Conservation (phyloP, 1,140 invertebrate species). For the Scylla paramamosain region DNA sequence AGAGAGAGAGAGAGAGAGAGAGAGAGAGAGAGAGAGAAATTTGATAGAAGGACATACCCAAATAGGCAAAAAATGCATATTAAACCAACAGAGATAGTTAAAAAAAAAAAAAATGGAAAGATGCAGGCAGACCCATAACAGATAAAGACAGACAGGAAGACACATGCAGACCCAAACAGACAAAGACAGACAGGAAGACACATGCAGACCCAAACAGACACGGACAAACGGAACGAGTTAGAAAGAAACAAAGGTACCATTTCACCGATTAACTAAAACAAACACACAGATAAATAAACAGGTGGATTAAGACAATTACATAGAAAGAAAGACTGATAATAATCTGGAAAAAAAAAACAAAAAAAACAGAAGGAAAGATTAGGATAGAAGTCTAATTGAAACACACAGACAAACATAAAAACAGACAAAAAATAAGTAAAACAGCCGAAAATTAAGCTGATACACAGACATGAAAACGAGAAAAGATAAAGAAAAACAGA, state of each 20-base stretch:
- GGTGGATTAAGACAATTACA: neutral
- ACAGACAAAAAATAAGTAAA: too few relatives aligned
- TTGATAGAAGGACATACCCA: neutral
- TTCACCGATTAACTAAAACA: neutral
- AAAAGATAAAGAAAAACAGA: too few relatives aligned
- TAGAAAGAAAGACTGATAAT: neutral
- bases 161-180: neutral
- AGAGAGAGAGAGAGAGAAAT: conserved; percentile 54
- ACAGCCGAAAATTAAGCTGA: too few relatives aligned
- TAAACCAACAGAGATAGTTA: too few relatives aligned
- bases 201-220: neutral
- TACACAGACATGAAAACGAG: too few relatives aligned
- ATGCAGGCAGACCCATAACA: neutral
- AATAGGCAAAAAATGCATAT: too few relatives aligned
- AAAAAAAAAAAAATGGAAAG: neutral
- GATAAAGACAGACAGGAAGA: neutral
- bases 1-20: conserved; percentile 54
- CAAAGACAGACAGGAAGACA: neutral
- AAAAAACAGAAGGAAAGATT: too few relatives aligned
- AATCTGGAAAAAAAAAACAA: too few relatives aligned
- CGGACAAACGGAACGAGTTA: neutral
- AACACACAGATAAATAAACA: neutral
- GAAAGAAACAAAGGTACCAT: neutral
- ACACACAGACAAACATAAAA: too few relatives aligned
- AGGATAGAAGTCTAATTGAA: too few relatives aligned